These are phyloP conservation scores for Anseranas semipalmata DNA, from an alignment of 2,113 vertebrate species.

Conservation along the genomic window DNA sequence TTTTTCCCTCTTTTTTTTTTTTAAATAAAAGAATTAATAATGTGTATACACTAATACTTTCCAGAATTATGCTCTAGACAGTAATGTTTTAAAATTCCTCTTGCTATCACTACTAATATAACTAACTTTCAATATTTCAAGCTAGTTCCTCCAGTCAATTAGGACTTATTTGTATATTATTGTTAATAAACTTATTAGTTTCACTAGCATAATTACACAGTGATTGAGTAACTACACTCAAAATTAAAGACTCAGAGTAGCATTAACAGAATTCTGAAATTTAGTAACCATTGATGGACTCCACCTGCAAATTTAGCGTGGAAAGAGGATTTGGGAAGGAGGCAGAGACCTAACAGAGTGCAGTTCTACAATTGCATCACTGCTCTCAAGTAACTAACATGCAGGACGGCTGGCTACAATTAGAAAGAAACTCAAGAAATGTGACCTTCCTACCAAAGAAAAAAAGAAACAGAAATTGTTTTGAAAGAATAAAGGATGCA, in stretches of 20 bases:
- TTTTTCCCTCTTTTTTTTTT: not conserved
- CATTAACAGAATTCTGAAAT: not conserved
- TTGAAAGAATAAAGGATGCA: constrained; percentile 7
- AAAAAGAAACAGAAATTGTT: not conserved
- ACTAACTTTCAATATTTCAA: not conserved
- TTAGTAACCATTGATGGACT: not conserved
- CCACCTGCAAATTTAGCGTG: not conserved
- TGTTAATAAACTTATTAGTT: not conserved
- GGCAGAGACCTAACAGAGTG: not conserved
- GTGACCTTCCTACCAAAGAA: not conserved
- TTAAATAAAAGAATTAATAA: not conserved
- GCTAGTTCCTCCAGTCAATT: not conserved
- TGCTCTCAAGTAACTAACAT: not conserved
- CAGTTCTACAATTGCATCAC: not conserved
- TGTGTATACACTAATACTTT: not conserved
- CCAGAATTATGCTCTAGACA: not conserved
- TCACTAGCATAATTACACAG: not conserved
- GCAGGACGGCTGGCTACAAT: constrained; percentile 42
- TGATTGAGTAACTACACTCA: not conserved
- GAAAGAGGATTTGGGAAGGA: not conserved
- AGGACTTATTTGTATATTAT: not conserved
- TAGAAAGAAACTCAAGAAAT: constrained; percentile 41
- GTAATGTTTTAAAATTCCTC: not conserved
- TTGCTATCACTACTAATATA: not conserved
- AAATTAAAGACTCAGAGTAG: not conserved